phyloP scores from a whole-genome alignment of 2,113 vertebrate species.

The Sclerurus mexicanus region DNA sequence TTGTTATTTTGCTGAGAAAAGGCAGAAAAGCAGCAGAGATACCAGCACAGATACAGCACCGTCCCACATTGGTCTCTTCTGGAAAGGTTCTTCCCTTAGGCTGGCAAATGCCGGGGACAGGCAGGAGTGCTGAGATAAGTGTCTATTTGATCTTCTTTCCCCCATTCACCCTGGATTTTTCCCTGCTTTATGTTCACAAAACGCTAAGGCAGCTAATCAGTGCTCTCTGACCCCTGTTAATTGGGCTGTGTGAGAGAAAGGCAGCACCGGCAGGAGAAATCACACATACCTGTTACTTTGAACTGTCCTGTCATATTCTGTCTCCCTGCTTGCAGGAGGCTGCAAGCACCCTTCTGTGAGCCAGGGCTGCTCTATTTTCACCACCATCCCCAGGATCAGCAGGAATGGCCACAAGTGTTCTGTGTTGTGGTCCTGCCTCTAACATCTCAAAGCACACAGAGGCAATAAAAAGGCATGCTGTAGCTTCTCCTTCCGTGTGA shows the following conservation, averaged over 20 bases:
- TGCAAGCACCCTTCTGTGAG: constrained; percentile 29
- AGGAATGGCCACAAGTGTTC: background rate
- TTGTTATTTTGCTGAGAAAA: constrained; percentile 21
- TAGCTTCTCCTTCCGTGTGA: background rate
- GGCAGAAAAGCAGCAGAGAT: constrained; percentile 38
- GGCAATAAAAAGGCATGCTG: background rate
- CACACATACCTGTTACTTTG: constrained; percentile 55
- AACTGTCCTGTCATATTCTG: constrained; percentile 2
- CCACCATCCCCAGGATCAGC: background rate
- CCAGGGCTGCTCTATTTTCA: background rate
- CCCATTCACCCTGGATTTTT: constrained; percentile 36
- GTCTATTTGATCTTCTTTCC: constrained; percentile 51
- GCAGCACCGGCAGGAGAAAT: constrained; percentile 25
- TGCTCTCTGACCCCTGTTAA: constrained; percentile 56
- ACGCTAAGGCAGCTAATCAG: constrained; percentile 40
- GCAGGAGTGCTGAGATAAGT: constrained; percentile 38
- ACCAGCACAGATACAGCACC: background rate
- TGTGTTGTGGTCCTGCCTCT: background rate
- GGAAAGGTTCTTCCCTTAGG: constrained; percentile 21
- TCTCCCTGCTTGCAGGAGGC: background rate
- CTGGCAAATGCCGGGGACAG: constrained; percentile 30
- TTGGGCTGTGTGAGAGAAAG: constrained; percentile 39
- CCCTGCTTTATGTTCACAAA: constrained; percentile 52
- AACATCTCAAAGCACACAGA: background rate
- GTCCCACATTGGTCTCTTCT: background rate